A percentile compares a stretch with the other conserved stretches of the same genome.
Conservation (phyloP, 30 jellyfish, hydroid and myxozoan genomes). For the Pelagia noctiluca region DNA sequence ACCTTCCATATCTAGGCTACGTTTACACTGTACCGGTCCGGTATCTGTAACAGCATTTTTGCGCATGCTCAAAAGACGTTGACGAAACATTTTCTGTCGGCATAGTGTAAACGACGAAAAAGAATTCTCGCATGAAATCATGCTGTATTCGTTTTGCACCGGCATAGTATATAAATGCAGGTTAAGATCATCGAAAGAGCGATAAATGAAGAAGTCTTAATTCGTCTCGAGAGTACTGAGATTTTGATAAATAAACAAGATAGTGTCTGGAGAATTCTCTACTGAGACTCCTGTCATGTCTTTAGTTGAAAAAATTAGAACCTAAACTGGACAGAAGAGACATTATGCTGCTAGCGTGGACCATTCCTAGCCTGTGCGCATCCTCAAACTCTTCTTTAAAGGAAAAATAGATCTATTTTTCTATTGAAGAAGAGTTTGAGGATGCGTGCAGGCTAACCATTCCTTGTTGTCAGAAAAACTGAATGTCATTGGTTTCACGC, state of each 20-base stretch:
- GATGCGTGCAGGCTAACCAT: too few species aligned
- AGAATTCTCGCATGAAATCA: too few species aligned
- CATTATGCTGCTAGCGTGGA: slow-evolving; percentile 42
- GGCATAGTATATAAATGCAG: too few species aligned
- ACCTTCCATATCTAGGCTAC: slow-evolving; percentile 2
- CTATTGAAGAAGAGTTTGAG: too few species aligned
- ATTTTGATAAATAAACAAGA: slow-evolving; percentile 34
- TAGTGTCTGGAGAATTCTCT: slow-evolving; percentile 54
- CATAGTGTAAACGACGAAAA: too few species aligned
- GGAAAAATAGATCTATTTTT: too few species aligned
- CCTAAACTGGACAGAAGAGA: slow-evolving; percentile 42
- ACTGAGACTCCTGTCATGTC: slow-evolving; percentile 60
- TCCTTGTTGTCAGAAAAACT: slow-evolving; percentile 38
- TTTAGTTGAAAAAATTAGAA: slow-evolving; percentile 50
- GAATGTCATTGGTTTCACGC: slow-evolving; percentile 51
- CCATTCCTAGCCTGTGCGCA: slow-evolving; percentile 23
- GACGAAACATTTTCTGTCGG: too few species aligned
- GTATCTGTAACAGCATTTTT: too few species aligned
- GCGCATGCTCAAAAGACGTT: too few species aligned
- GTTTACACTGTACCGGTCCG: too few species aligned
- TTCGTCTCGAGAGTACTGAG: slow-evolving; percentile 20
- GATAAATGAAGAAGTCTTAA: not conserved
- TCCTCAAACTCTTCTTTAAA: too few species aligned
- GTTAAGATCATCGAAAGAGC: slow-evolving; percentile 15
- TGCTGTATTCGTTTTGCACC: too few species aligned